Evolutionary conservation across 2,888 invertebrate genomes (phyloP).

Genomic region (Trachelus stipa): DNA sequence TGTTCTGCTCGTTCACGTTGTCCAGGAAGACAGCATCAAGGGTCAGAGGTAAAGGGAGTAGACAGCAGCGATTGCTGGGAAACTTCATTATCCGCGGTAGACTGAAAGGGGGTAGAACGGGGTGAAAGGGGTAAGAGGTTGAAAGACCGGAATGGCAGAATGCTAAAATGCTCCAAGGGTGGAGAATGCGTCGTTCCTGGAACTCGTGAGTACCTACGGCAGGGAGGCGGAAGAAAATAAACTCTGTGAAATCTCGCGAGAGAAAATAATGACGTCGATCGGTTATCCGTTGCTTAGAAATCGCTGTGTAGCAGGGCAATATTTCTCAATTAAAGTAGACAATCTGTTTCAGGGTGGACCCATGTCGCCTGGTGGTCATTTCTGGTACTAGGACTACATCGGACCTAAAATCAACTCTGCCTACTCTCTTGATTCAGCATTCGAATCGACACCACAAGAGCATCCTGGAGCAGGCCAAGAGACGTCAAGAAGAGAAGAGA

Average conservation of each 20-base stretch:
- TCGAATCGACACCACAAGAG: not conserved
- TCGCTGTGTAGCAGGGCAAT: not conserved
- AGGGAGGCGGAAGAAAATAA: not conserved
- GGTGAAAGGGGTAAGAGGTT: not conserved
- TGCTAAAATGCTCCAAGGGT: not conserved
- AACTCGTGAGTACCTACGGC: not conserved
- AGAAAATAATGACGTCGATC: constrained; percentile 34
- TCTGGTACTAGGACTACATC: not conserved
- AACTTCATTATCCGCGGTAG: constrained; percentile 18
- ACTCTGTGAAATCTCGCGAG: constrained; percentile 29
- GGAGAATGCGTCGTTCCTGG: not conserved
- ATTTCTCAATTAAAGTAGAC: not conserved
- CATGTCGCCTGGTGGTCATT: not conserved
- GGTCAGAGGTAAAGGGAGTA: not conserved
- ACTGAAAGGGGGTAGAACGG: constrained; percentile 12
- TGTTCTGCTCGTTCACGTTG: not conserved
- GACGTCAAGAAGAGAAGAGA: not conserved
- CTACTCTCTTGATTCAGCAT: constrained; percentile 1
- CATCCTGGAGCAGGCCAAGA: not conserved
- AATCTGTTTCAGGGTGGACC: not conserved
- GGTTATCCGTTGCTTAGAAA: constrained; percentile 16
- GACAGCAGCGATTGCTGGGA: not conserved
- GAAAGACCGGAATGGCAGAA: not conserved
- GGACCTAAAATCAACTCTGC: not conserved
- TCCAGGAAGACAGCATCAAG: not conserved